Percentiles rank a stretch among this genome's conserved stretches.
phyloP scores from a whole-genome alignment of 2,797 vertebrate species.

The Acanthornis magna region DNA sequence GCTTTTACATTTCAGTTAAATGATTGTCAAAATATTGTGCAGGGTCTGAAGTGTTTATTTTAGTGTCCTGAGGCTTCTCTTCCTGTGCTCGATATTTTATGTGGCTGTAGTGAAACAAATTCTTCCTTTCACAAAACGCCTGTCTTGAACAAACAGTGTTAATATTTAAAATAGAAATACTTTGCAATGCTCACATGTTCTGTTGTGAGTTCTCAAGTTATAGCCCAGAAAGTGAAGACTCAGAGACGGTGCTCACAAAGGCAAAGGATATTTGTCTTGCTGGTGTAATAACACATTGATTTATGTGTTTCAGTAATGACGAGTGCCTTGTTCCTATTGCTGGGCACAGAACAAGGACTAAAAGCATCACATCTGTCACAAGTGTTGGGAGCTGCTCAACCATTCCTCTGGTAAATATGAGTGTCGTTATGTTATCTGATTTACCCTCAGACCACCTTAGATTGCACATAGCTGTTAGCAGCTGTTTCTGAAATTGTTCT shows the following conservation, averaged over 20 bases:
- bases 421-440: neutral
- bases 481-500: neutral
- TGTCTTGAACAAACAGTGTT: neutral
- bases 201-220: neutral
- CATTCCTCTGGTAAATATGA: slow-evolving; percentile 85
- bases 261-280: neutral
- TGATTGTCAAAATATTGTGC: neutral
- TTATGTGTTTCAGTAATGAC: slow-evolving; percentile 78
- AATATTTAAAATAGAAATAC: neutral
- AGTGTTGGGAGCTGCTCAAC: slow-evolving; percentile 87
- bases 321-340: slow-evolving; percentile 71
- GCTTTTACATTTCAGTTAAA: neutral
- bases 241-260: neutral
- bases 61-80: neutral
- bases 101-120: neutral
- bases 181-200: neutral
- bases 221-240: neutral
- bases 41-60: neutral
- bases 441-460: neutral
- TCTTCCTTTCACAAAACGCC: neutral
- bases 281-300: neutral
- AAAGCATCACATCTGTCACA: slow-evolving; percentile 80
- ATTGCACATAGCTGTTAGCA: neutral
- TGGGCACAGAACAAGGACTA: slow-evolving; percentile 81
- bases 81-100: neutral